Conservation (phyloP, 2,113 vertebrate species). For the Paralichthys olivaceus region DNA sequence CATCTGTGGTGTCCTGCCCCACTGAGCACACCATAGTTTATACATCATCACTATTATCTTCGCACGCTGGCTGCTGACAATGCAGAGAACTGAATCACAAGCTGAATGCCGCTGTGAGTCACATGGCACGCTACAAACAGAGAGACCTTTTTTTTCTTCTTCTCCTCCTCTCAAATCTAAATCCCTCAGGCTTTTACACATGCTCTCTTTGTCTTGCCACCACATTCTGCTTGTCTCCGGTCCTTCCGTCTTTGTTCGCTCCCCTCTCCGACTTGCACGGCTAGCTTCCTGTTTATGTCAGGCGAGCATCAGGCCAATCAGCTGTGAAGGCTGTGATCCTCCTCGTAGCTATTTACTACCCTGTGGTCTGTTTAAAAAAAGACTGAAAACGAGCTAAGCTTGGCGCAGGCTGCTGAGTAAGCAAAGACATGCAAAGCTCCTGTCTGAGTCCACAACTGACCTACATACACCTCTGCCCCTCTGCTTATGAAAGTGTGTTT, state of each 20-base stretch:
- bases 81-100: conserved; percentile 64
- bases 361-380: conserved; percentile 82
- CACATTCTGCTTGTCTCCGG: conserved; percentile 45
- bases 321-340: conserved; percentile 83
- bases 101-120: conserved; percentile 66
- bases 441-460: conserved; percentile 64
- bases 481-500: conserved; percentile 33
- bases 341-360: conserved; percentile 85
- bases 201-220: conserved; percentile 58
- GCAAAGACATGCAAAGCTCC: conserved; percentile 59
- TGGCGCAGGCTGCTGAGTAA: conserved; percentile 78
- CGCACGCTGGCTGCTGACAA: conserved; percentile 59
- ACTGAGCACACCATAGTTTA: conserved; percentile 36
- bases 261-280: conserved; percentile 66
- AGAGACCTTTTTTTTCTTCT: conserved; percentile 1
- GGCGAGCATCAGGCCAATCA: conserved; percentile 83
- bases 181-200: conserved; percentile 60
- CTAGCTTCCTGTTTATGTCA: conserved; percentile 85
- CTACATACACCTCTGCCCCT: conserved; percentile 55
- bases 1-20: conserved; percentile 23
- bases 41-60: conserved; percentile 52
- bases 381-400: conserved; percentile 76
- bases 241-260: conserved; percentile 44
- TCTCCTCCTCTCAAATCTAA: conserved; percentile 22
- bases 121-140: conserved; percentile 52